Conservation (phyloP, 2,797 vertebrate species). For the Argya squamiceps region DNA sequence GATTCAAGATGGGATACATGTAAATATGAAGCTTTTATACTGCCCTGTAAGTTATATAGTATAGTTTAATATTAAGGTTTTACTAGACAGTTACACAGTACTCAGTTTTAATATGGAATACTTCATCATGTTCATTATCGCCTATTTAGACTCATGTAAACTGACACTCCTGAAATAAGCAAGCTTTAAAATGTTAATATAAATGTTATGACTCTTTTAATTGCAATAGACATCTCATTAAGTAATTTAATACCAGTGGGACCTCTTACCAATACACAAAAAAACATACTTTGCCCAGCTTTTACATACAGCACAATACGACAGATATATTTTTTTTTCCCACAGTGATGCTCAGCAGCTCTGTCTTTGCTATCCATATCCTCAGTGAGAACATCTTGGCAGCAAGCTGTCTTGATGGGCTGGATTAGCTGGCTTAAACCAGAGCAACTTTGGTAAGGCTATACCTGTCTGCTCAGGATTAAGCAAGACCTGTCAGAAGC, state of each 20-base stretch:
- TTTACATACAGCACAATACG: slow-evolving; percentile 1
- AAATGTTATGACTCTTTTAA: slow-evolving; percentile 79
- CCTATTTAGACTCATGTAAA: slow-evolving; percentile 75
- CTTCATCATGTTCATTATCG: slow-evolving; percentile 73
- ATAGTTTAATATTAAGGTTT: slow-evolving; percentile 55
- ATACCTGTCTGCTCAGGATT: not conserved
- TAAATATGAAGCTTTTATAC: slow-evolving; percentile 33
- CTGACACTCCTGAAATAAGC: slow-evolving; percentile 70
- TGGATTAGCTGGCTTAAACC: not conserved
- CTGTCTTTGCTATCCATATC: not conserved
- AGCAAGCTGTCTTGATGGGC: not conserved
- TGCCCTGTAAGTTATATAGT: slow-evolving; percentile 2
- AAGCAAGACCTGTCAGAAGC: not conserved
- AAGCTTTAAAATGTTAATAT: slow-evolving; percentile 77
- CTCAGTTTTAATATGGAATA: slow-evolving; percentile 69
- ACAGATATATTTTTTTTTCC: not conserved
- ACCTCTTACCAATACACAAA: slow-evolving; percentile 71
- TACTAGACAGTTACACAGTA: slow-evolving; percentile 68
- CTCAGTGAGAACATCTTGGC: not conserved
- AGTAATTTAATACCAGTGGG: slow-evolving; percentile 73
- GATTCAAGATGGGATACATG: not conserved
- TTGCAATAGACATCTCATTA: slow-evolving; percentile 78
- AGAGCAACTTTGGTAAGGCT: not conserved
- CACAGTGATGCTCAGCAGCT: not conserved
- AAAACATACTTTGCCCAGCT: slow-evolving; percentile 62